Evolutionary conservation across 2,797 vertebrate genomes (phyloP), one percentile per base, ranked within the genome.

Genomic region (Sparus aurata): DNA sequence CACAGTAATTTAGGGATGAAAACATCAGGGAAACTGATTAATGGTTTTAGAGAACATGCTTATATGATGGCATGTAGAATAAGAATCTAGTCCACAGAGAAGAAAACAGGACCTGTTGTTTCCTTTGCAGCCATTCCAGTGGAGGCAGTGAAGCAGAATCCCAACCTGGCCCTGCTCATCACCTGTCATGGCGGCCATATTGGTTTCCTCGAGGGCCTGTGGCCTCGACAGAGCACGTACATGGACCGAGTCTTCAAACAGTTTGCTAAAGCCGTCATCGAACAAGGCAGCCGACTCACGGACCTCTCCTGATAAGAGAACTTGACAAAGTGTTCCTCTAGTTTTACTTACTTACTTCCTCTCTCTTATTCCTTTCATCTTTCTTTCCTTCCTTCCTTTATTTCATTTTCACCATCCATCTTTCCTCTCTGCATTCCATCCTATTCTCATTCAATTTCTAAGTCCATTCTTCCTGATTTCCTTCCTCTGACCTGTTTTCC

Each of bases 231-330:
- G 79, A 97, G 96, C 93, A 99, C 98, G 64, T 99, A 99, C 91
- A 99, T 99, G 98, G 98, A 99, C 93, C 96, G 98, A 73, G 97
- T 99, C 92, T 99, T 98, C 95, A 97, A 97, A 91, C 98, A 99
- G 94, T 99, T 98, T 80, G 94, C 97, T n/a, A 96, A 97, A 89
- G 98, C 98, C 5, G 91, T 99, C 83, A 96, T 99, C 49, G 98
- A 99, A 86, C 95, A 99, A 16, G 97, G 96, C 87, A 93, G 95
- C 75, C 91, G 96, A 79, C 96, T 99, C 43, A 64, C 69, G 55
- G 93, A 95, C 86, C 94, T 95, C 46, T 94, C 87, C 78, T 87
- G 79, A 82, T 91, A 72, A 77, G 68, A 84, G 34, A 85, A 85
- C 52, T 30, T 18, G 27, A 55, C 79, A 34, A 72, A 69, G 30